phyloP scores from a whole-genome alignment of 2,888 invertebrate genomes.

The Macrosiphum euphorbiae region DNA sequence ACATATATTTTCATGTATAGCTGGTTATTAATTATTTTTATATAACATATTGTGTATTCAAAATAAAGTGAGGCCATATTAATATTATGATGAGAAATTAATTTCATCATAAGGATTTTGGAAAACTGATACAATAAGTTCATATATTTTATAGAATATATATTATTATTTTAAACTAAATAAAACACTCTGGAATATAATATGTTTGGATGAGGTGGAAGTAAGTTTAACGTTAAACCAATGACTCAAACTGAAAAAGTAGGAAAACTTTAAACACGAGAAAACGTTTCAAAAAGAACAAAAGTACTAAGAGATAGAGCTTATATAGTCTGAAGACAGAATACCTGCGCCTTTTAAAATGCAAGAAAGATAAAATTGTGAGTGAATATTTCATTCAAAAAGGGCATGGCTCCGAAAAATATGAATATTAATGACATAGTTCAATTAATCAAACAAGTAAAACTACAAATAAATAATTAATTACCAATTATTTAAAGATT shows the following conservation, averaged over 20 bases:
- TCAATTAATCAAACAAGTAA: not conserved
- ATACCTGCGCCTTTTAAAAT: not conserved
- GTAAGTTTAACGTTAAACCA: slow-evolving; percentile 15
- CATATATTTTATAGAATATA: not conserved
- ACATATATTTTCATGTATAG: not conserved
- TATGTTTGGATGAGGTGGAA: not conserved
- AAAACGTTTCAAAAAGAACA: not conserved
- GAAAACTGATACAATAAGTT: not conserved
- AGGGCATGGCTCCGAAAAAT: not conserved
- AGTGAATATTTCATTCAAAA: not conserved
- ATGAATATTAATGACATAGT: not conserved
- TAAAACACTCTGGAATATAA: not conserved
- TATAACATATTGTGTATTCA: not conserved
- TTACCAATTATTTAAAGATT: not conserved
- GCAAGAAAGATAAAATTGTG: not conserved
- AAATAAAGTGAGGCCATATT: not conserved
- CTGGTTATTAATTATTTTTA: no score
- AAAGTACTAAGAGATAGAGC: not conserved
- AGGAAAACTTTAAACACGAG: not conserved
- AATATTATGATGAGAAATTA: not conserved
- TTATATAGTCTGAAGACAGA: not conserved
- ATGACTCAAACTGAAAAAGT: not conserved
- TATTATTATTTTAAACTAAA: not conserved
- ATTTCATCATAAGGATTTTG: not conserved
- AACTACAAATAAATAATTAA: not conserved